Conservation (phyloP, 2,797 vertebrate genomes). For the Esox masquinongy region DNA sequence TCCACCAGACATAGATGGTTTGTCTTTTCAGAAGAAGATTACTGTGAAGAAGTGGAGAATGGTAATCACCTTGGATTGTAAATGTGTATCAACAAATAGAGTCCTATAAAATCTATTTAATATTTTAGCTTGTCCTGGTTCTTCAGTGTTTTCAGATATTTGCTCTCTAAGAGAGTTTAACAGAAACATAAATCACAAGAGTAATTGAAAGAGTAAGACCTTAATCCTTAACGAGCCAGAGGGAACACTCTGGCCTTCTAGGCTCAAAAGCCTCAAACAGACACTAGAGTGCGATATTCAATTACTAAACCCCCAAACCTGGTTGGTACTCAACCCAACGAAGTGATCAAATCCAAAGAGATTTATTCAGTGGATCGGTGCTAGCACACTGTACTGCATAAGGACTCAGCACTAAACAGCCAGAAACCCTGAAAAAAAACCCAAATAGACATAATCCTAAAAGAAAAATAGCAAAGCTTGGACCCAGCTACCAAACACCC, state of each 20-base stretch:
- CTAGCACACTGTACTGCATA: background rate
- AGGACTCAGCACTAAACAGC: constrained; percentile 7
- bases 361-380: background rate
- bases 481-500: background rate
- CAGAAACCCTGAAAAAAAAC: constrained; percentile 37
- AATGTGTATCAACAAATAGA: background rate
- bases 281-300: too few relatives aligned
- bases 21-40: background rate
- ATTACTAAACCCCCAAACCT: too few relatives aligned
- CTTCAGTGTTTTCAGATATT: too few relatives aligned
- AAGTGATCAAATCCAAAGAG: background rate
- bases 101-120: too few relatives aligned
- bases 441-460: constrained; percentile 20
- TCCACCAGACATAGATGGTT: background rate
- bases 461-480: background rate
- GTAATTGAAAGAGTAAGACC: too few relatives aligned
- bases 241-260: too few relatives aligned
- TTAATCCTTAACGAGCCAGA: too few relatives aligned
- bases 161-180: too few relatives aligned
- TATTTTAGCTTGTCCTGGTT: too few relatives aligned
- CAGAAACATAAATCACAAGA: too few relatives aligned
- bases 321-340: background rate
- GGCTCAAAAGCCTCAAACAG: too few relatives aligned
- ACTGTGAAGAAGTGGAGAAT: too few relatives aligned
- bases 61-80: background rate